A percentile compares a stretch with the other conserved stretches of the same genome.
Conservation (phyloP, 2,113 vertebrate genomes). For the Elgaria multicarinata region DNA sequence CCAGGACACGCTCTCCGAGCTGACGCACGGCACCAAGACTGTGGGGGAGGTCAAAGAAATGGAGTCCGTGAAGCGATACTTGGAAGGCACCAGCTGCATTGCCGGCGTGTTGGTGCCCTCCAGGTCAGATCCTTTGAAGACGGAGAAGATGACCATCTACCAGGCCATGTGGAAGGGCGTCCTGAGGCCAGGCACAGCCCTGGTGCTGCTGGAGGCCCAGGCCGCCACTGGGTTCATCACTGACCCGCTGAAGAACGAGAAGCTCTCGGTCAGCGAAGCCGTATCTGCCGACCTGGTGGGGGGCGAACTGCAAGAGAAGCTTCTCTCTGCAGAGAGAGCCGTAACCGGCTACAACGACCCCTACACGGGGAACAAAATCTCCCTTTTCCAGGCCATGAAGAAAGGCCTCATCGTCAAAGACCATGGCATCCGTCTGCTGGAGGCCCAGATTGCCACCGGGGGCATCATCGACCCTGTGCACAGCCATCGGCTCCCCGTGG, state of each 20-base stretch:
- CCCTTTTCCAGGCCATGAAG: slow-evolving; percentile 84
- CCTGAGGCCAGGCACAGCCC: slow-evolving; percentile 67
- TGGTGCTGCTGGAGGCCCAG: slow-evolving; percentile 72
- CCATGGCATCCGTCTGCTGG: slow-evolving; percentile 84
- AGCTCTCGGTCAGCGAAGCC: slow-evolving; percentile 60
- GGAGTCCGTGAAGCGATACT: slow-evolving; percentile 77
- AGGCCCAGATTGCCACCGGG: slow-evolving; percentile 83
- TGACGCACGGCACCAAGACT: slow-evolving; percentile 64
- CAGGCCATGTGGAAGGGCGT: slow-evolving; percentile 74
- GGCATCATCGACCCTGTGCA: slow-evolving; percentile 82
- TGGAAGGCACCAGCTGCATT: slow-evolving; percentile 80
- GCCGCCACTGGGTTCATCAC: slow-evolving; percentile 69
- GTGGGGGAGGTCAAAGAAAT: slow-evolving; percentile 67
- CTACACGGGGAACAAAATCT: slow-evolving; percentile 55
- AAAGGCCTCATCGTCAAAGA: slow-evolving; percentile 86
- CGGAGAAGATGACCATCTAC: slow-evolving; percentile 78
- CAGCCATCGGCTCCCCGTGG: slow-evolving; percentile 77
- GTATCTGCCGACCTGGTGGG: slow-evolving; percentile 67
- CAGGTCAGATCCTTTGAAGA: slow-evolving; percentile 79
- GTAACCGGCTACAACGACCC: slow-evolving; percentile 75
- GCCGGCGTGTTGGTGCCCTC: slow-evolving; percentile 83
- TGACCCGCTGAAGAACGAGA: slow-evolving; percentile 40
- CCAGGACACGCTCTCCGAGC: slow-evolving; percentile 53
- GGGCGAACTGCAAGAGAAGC: slow-evolving; percentile 69
- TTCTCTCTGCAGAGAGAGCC: slow-evolving; percentile 69